phyloP scores from a whole-genome alignment of 2,888 invertebrate species.

The Arge pagana region DNA sequence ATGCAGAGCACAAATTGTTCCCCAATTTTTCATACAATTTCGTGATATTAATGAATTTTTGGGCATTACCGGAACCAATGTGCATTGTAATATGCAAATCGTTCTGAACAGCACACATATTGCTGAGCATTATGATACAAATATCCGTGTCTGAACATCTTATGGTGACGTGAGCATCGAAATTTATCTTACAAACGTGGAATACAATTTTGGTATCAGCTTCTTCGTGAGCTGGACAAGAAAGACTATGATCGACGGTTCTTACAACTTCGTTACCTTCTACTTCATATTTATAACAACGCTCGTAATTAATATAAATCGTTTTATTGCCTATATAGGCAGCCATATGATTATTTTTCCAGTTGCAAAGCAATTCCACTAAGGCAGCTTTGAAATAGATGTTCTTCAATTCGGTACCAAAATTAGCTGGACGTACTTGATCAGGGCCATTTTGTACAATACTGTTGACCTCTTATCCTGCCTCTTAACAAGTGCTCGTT shows the following conservation, averaged over 20 bases:
- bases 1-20: slow-evolving; percentile 13
- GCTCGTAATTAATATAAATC: slow-evolving; percentile 30
- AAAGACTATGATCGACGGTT: slow-evolving; percentile 12
- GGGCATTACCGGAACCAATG: slow-evolving; percentile 1
- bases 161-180: slow-evolving; percentile 21
- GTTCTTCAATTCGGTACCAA: slow-evolving; percentile 31
- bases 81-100: slow-evolving; percentile 1
- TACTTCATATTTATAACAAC: slow-evolving; percentile 22
- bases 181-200: slow-evolving; percentile 28
- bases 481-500: slow-evolving; percentile 29
- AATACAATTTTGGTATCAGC: slow-evolving; percentile 36
- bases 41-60: slow-evolving; percentile 5
- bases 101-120: neutral
- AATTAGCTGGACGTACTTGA: slow-evolving; percentile 31
- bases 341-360: slow-evolving; percentile 28
- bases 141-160: slow-evolving; percentile 16
- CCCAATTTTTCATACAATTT: slow-evolving; percentile 21
- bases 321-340: slow-evolving; percentile 26
- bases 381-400: slow-evolving; percentile 32
- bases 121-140: slow-evolving; percentile 4
- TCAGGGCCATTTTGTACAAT: slow-evolving; percentile 28
- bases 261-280: slow-evolving; percentile 12
- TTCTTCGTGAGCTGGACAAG: slow-evolving; percentile 33
- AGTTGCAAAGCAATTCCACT: slow-evolving; percentile 30
- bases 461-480: slow-evolving; percentile 14